Evolutionary conservation across 2,113 vertebrate species (phyloP).

Genomic region (Vulpes ferrilata): DNA sequence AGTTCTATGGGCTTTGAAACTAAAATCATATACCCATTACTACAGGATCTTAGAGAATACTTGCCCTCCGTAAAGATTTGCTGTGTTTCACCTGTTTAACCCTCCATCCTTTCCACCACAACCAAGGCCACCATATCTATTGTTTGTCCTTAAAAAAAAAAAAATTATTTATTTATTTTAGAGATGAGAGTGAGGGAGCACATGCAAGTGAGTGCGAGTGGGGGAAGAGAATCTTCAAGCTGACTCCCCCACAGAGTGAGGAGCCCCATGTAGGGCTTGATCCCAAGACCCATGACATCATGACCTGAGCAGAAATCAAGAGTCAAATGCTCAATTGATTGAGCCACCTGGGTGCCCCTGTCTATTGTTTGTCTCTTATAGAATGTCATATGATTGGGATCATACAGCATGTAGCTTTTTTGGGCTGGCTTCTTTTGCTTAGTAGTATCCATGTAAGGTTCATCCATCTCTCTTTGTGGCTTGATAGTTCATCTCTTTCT

Average conservation of each 20-base stretch:
- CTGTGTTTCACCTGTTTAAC: background rate
- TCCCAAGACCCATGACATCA: background rate
- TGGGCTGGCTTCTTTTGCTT: background rate
- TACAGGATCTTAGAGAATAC: background rate
- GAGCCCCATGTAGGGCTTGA: background rate
- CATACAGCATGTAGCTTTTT: background rate
- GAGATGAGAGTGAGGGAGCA: background rate
- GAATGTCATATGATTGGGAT: background rate
- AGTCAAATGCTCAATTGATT: background rate
- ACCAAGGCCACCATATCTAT: background rate
- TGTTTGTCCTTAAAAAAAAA: no score
- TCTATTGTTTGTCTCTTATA: background rate
- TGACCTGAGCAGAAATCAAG: background rate
- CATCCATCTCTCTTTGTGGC: background rate
- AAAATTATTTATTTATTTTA: background rate
- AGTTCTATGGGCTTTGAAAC: background rate
- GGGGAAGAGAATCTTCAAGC: background rate
- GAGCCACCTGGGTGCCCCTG: background rate
- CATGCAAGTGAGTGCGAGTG: background rate
- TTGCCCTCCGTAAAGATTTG: background rate
- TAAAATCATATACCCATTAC: background rate
- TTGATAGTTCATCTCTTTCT: background rate
- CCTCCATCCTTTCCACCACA: background rate
- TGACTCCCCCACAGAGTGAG: background rate
- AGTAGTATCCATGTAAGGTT: background rate